phyloP scores from a whole-genome alignment of 1,140 invertebrate genomes.

The Doryteuthis pealeii region DNA sequence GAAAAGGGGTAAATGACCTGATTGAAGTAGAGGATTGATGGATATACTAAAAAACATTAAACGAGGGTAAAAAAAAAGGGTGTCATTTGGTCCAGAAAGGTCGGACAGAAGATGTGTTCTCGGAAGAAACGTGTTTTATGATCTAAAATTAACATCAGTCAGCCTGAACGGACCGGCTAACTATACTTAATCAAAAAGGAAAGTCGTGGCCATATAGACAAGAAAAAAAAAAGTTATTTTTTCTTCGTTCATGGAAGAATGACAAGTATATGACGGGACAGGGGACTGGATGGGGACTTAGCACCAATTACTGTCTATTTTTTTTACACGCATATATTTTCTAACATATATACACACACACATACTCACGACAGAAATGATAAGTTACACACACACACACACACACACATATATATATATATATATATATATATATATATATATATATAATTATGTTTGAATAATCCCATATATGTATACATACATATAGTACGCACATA shows the following conservation, averaged over 20 bases:
- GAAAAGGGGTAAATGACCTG: too few species aligned
- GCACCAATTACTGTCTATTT: neutral
- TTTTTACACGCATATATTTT: neutral
- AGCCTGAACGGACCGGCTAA: too few species aligned
- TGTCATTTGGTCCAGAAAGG: too few species aligned
- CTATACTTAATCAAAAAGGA: neutral
- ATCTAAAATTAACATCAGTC: too few species aligned
- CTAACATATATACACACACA: slow-evolving; percentile 10
- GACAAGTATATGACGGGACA: neutral
- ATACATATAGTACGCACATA: neutral
- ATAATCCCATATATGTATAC: neutral
- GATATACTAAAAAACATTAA: too few species aligned
- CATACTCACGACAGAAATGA: neutral
- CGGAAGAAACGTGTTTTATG: too few species aligned
- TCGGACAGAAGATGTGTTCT: too few species aligned
- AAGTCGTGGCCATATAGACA: neutral
- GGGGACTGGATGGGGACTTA: neutral
- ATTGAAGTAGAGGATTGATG: too few species aligned
- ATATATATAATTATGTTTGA: too few species aligned
- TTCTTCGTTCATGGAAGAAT: neutral
- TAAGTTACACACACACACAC: slow-evolving; percentile 18
- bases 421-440: neutral
- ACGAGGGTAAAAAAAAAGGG: too few species aligned
- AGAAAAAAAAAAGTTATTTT: neutral
- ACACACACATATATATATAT: slow-evolving; percentile 17